Percentiles rank a stretch among this genome's conserved stretches.
Conservation (phyloP, 2,797 vertebrate species). For the Enteromius argenteus region DNA sequence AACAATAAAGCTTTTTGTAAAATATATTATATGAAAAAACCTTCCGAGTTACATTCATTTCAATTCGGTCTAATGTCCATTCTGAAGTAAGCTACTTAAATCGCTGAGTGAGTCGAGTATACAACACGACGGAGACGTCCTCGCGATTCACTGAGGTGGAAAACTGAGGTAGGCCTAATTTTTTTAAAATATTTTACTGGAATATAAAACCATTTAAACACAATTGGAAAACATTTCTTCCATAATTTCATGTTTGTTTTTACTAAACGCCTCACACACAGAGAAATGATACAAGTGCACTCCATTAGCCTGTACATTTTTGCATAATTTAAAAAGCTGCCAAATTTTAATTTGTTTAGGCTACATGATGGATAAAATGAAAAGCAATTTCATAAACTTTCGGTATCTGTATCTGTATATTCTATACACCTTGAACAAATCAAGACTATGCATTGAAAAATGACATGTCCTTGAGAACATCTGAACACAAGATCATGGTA, state of each 20-base stretch:
- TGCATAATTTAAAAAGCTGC: not conserved
- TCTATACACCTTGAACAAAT: conserved; percentile 38
- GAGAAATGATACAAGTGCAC: not conserved
- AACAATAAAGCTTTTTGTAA: not conserved
- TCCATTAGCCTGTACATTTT: not conserved
- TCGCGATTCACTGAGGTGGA: too few species aligned
- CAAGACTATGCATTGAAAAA: conserved; percentile 39
- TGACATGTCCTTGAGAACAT: conserved; percentile 51
- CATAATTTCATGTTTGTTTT: not conserved
- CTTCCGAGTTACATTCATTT: not conserved
- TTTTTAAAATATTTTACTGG: not conserved
- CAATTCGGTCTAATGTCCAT: not conserved
- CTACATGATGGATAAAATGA: not conserved
- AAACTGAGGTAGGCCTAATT: not conserved
- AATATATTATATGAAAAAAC: not conserved
- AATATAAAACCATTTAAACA: not conserved
- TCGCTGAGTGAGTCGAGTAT: not conserved
- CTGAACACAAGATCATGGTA: conserved; percentile 47
- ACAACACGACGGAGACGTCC: too few species aligned
- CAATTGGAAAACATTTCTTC: not conserved
- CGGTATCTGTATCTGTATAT: not conserved
- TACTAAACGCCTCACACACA: not conserved
- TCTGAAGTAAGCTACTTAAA: not conserved
- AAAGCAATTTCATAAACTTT: not conserved
- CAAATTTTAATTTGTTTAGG: not conserved